Percentiles rank a stretch among this genome's conserved stretches.
phyloP scores from a whole-genome alignment of 2,888 invertebrate species.

The Dyspetes luteomarginatus region DNA sequence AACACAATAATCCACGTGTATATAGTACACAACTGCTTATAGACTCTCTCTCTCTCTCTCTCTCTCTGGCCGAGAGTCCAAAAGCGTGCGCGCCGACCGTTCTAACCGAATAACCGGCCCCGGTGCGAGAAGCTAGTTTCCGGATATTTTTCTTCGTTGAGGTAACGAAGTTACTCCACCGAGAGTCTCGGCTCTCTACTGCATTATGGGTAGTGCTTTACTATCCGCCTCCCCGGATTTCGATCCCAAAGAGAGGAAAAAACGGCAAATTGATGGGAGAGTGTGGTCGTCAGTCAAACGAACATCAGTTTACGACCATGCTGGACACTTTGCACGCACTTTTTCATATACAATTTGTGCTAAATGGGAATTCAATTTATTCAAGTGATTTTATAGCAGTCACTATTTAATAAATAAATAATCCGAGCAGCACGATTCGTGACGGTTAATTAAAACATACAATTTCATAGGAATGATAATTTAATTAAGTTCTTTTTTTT shows the following conservation, averaged over 20 bases:
- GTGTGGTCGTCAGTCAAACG: background rate
- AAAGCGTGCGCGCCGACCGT: slow-evolving; percentile 24
- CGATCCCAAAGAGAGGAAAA: slow-evolving; percentile 14
- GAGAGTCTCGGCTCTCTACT: slow-evolving; percentile 24
- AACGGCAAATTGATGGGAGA: background rate
- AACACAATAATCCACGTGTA: background rate
- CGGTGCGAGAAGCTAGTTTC: slow-evolving; percentile 58
- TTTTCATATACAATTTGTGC: no score
- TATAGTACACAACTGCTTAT: slow-evolving; percentile 4
- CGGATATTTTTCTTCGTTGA: slow-evolving; percentile 62
- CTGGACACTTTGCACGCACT: slow-evolving; percentile 1
- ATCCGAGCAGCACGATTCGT: background rate
- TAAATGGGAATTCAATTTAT: background rate
- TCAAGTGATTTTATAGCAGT: background rate
- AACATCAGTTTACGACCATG: background rate
- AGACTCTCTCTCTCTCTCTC: no score
- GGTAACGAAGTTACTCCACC: slow-evolving; percentile 57
- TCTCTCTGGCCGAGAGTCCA: slow-evolving; percentile 10
- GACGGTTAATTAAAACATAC: background rate
- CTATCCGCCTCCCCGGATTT: slow-evolving; percentile 3
- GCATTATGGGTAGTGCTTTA: background rate
- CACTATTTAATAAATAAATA: background rate
- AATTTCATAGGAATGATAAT: background rate
- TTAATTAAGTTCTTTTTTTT: background rate
- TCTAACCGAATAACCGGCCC: slow-evolving; percentile 56